A percentile compares a stretch with the other conserved stretches of the same genome.
Evolutionary conservation across 2,113 vertebrate species (phyloP).

Genomic region (Haemorhous mexicanus): DNA sequence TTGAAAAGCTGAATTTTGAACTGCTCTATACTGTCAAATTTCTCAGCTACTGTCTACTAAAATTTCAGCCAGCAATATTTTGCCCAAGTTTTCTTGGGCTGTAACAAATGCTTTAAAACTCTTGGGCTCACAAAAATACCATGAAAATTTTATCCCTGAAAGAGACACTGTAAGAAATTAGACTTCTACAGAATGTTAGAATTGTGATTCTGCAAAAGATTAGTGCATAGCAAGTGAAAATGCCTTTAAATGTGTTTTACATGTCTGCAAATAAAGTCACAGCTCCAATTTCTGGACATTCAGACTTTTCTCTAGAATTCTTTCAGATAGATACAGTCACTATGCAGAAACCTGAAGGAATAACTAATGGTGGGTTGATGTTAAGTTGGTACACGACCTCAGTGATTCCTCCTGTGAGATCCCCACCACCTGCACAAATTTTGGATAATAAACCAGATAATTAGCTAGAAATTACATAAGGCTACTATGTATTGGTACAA

Average conservation of each 20-base stretch:
- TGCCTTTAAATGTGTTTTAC: not conserved
- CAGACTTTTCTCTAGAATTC: not conserved
- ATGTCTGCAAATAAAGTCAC: not conserved
- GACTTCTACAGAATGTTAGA: not conserved
- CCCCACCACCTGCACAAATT: not conserved
- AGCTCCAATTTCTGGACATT: not conserved
- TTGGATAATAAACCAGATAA: not conserved
- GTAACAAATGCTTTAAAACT: not conserved
- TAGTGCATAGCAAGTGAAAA: not conserved
- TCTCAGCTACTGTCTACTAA: not conserved
- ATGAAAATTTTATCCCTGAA: not conserved
- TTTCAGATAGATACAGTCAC: not conserved
- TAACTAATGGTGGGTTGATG: not conserved
- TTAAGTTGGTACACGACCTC: not conserved
- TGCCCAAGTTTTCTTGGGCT: not conserved
- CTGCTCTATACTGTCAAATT: not conserved
- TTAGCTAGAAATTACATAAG: not conserved
- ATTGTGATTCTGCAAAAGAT: not conserved
- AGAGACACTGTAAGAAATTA: not conserved
- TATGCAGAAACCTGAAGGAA: not conserved
- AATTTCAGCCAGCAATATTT: not conserved
- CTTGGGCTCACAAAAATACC: not conserved
- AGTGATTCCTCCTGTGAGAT: not conserved
- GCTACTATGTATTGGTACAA: not conserved
- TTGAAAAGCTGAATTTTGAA: not conserved